These are phyloP conservation scores for Balaenoptera acutorostrata DNA, from an alignment of 2,113 vertebrate genomes.

Conservation along the genomic window DNA sequence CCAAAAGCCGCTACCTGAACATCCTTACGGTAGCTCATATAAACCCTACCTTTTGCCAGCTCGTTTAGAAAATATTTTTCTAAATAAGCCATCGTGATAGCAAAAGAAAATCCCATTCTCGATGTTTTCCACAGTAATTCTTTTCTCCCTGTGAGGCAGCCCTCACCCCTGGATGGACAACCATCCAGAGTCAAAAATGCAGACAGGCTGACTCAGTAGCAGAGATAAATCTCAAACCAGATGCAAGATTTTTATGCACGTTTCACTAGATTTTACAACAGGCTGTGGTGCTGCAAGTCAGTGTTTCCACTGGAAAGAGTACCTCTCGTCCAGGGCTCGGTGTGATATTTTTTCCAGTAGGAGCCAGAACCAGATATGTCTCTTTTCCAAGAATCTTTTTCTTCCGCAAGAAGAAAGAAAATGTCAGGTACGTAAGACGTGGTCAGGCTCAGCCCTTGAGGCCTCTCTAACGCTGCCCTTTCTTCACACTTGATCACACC, in stretches of 20 bases:
- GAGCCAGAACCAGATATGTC: slow-evolving; percentile 44
- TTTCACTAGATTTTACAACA: slow-evolving; percentile 64
- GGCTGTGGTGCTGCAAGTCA: slow-evolving; percentile 32
- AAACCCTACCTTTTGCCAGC: not conserved
- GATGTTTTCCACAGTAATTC: not conserved
- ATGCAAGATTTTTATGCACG: slow-evolving; percentile 53
- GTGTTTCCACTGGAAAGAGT: slow-evolving; percentile 71
- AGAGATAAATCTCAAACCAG: slow-evolving; percentile 72
- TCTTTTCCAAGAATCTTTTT: slow-evolving; percentile 56
- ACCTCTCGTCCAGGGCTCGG: slow-evolving; percentile 47
- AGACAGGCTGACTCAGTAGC: slow-evolving; percentile 59
- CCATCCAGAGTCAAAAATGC: slow-evolving; percentile 26
- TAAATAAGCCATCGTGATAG: not conserved
- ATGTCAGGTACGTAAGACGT: not conserved
- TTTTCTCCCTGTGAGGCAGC: not conserved
- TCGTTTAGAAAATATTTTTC: not conserved
- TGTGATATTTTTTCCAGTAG: slow-evolving; percentile 67
- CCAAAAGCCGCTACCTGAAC: not conserved
- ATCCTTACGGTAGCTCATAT: not conserved
- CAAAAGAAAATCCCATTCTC: not conserved
- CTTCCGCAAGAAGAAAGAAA: slow-evolving; percentile 45
- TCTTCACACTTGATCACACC: not conserved
- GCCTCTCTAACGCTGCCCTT: not conserved
- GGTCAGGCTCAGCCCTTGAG: not conserved
- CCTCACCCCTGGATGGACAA: not conserved